phyloP scores from a whole-genome alignment of 30 jellyfish, hydroid and myxozoan genomes.

The Aurelia aurita region DNA sequence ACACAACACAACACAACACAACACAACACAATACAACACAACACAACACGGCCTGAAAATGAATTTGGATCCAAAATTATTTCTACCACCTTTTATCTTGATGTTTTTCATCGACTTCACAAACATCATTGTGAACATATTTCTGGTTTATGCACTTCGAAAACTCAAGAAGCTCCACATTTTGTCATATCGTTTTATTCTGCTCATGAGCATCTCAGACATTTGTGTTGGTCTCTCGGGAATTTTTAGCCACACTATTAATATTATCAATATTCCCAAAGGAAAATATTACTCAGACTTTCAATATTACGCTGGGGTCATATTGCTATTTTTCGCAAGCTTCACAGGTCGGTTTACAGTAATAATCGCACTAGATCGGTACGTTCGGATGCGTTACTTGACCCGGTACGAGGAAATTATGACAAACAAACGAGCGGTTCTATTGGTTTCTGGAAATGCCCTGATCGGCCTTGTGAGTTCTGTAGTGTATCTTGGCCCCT shows the following conservation, averaged over 20 bases:
- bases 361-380: slow-evolving; percentile 22
- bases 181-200: slow-evolving; percentile 18
- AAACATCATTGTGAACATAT: slow-evolving; percentile 7
- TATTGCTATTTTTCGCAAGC: background rate
- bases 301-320: background rate
- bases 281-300: background rate
- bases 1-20: too few relatives aligned
- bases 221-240: slow-evolving; percentile 31
- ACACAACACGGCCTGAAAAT: too few relatives aligned
- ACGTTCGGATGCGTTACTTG: slow-evolving; percentile 15
- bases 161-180: slow-evolving; percentile 17
- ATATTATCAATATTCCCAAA: background rate
- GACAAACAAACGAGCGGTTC: slow-evolving; percentile 33
- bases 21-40: too few relatives aligned
- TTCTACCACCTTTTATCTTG: background rate
- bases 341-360: slow-evolving; percentile 13
- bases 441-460: background rate
- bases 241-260: background rate
- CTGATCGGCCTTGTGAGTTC: background rate
- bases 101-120: slow-evolving; percentile 9
- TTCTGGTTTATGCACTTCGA: slow-evolving; percentile 21
- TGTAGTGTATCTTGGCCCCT: background rate
- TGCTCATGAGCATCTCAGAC: slow-evolving; percentile 38
- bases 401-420: slow-evolving; percentile 5
- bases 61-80: too few relatives aligned